These are phyloP conservation scores for Muscicapa adusta DNA, from an alignment of 2,113 vertebrate species.

Conservation along the genomic window DNA sequence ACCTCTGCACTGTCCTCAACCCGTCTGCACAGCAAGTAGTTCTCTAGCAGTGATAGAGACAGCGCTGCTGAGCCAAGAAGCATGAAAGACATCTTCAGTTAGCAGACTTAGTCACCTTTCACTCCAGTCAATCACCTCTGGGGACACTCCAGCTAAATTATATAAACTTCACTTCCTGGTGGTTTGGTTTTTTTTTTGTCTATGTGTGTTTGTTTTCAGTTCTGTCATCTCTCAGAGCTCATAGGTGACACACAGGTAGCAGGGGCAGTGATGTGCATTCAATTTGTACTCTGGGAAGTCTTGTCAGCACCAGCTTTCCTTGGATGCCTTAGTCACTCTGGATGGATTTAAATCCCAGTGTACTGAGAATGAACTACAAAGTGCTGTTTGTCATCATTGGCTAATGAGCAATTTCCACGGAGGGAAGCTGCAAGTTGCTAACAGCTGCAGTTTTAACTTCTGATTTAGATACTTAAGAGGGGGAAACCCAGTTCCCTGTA, in stretches of 20 bases:
- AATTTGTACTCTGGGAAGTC: not conserved
- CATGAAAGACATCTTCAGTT: not conserved
- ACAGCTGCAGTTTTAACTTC: not conserved
- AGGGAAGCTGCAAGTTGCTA: not conserved
- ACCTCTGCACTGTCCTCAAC: not conserved
- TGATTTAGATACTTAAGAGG: not conserved
- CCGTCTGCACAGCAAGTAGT: no score
- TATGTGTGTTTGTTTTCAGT: not conserved
- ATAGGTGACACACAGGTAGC: not conserved
- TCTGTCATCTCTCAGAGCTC: not conserved
- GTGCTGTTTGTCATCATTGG: not conserved
- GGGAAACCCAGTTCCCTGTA: not conserved
- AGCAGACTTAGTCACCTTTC: not conserved
- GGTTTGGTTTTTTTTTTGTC: not conserved
- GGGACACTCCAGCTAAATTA: not conserved
- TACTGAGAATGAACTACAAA: not conserved
- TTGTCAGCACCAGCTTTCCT: not conserved
- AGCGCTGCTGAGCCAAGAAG: not conserved
- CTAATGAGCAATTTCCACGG: not conserved
- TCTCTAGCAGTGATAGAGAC: not conserved
- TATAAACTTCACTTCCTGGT: not conserved
- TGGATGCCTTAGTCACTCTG: not conserved
- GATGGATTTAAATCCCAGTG: not conserved
- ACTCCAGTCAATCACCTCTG: not conserved
- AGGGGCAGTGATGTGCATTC: not conserved